Conservation (phyloP, 2,797 vertebrate genomes). For the Pempheris klunzingeri region DNA sequence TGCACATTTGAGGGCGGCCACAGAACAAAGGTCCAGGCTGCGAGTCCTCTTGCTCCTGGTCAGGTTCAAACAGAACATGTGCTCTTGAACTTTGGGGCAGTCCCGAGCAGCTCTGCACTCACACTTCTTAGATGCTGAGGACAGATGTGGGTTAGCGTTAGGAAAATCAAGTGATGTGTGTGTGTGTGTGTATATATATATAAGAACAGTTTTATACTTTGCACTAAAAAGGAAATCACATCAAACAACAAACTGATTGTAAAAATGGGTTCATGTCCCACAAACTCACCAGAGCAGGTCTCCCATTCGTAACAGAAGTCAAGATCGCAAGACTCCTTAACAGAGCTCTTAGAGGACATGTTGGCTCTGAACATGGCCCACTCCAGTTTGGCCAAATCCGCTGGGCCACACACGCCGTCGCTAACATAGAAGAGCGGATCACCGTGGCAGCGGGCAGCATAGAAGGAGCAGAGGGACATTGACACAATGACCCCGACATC, state of each 20-base stretch:
- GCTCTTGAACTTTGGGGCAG: constrained; percentile 52
- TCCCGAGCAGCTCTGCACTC: constrained; percentile 75
- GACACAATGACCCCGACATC: constrained; percentile 70
- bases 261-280: not conserved
- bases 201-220: too few species aligned
- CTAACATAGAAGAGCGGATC: constrained; percentile 86
- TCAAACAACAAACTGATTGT: not conserved
- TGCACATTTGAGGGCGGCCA: constrained; percentile 79
- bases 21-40: constrained; percentile 77
- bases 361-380: constrained; percentile 88
- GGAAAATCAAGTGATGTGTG: not conserved
- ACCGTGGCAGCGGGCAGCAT: constrained; percentile 87
- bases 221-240: not conserved
- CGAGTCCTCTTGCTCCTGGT: constrained; percentile 60
- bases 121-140: constrained; percentile 75
- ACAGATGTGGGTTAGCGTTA: not conserved
- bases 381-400: constrained; percentile 62
- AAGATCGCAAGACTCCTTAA: constrained; percentile 85
- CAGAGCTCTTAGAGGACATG: constrained; percentile 85
- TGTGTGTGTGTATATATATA: not conserved
- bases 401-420: constrained; percentile 76
- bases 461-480: constrained; percentile 88
- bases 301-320: constrained; percentile 95
- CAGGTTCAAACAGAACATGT: constrained; percentile 80
- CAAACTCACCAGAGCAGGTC: constrained; percentile 87